Base-by-base conservation (phyloP, 2,797 vertebrate species). In the Amblyopsis hoosieri region DNA sequence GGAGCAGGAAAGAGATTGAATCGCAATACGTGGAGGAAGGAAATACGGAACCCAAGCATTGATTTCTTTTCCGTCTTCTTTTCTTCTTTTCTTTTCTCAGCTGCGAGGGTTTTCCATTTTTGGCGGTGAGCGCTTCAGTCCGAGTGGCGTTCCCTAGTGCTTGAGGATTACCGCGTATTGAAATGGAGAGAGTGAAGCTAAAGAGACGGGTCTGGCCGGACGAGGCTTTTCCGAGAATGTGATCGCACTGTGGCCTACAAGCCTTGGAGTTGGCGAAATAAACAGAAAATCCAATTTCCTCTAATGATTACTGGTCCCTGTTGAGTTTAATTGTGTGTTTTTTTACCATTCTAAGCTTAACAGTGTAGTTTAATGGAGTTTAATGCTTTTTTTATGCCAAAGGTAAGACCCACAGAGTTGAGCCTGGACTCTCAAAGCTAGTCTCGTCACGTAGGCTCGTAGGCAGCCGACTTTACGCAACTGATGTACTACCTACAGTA, bases 51-150 rank as follows among this genome's bases (percentile, higher is more conserved):
- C 78, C 77, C 76, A 67, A 71, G 73, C 66, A 79, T 78, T 75
- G 82, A 88, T 81, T 86, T 42, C 1, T 42, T 42, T 42, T 42
- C 9, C 9, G 2, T 8, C 8, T 9, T 37, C 8, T 9, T 42
- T 9, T 42, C 9, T 42, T 37, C 8, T 9, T 37, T 37, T 9
- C 33, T 37, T 86, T 85, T 74, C 57, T 78, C 75, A 84, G 80
- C 85, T 78, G 79, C 66, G 57, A 84, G 72, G 76, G 75, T 85
- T 88, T 87, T 85, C 75, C 79, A 83, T 85, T 85, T 82, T 77
- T 75, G 85, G 74, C 76, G 71, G 52, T 33, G 63, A 67, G 64
- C 33, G 65, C 71, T 71, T 66, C 47, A 61, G 71, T 76, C 75
- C 58, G 17, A 2, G 48, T 45, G 37, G 55, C 66, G 67, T 69